Evolutionary conservation across 2,113 vertebrate genomes (phyloP).

Genomic region (Platycercus adscitus): DNA sequence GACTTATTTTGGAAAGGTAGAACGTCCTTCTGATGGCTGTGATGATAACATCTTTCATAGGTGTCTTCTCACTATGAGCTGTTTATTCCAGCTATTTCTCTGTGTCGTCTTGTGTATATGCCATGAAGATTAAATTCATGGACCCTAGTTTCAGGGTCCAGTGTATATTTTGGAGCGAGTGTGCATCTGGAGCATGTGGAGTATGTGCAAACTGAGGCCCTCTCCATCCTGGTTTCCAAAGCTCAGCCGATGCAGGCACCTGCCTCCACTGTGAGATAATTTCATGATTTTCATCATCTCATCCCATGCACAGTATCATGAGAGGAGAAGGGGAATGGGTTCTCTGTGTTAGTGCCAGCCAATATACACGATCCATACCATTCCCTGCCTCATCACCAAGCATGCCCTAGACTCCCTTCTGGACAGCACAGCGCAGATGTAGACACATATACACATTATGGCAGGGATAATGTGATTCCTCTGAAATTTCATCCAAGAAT

Average conservation of each 20-base stretch:
- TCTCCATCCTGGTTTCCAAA: neutral
- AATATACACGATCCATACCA: accelerated
- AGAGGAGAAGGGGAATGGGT: neutral
- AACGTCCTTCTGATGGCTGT: neutral
- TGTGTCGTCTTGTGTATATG: neutral
- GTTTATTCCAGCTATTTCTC: neutral
- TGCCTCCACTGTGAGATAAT: neutral
- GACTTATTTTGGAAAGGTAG: neutral
- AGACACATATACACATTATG: neutral
- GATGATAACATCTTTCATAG: neutral
- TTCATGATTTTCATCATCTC: neutral
- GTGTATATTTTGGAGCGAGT: neutral
- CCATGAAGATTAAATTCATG: neutral
- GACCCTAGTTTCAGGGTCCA: neutral
- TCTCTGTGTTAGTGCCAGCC: neutral
- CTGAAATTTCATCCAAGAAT: neutral
- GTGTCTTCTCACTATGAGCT: neutral
- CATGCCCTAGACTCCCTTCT: neutral
- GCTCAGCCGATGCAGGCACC: neutral
- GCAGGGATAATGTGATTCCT: neutral
- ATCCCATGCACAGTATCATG: neutral
- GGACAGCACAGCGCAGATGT: neutral
- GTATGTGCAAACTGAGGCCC: neutral
- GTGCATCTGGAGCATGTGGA: neutral
- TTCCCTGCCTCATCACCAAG: neutral